phyloP scores from a whole-genome alignment of 2,113 vertebrate genomes.

The Chascanopsetta lugubris region DNA sequence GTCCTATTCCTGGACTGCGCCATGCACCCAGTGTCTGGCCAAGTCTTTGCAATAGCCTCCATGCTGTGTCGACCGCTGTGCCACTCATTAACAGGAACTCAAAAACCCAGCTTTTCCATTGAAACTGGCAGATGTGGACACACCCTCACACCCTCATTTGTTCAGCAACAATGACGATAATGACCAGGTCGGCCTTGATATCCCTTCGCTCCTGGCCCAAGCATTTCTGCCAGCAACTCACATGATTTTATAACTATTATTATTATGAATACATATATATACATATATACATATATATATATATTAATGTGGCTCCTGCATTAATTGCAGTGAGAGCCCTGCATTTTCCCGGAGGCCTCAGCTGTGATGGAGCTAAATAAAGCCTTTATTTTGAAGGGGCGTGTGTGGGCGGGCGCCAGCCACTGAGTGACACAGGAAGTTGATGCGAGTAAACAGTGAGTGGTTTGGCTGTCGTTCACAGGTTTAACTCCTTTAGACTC shows the following conservation, averaged over 20 bases:
- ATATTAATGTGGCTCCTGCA: slow-evolving; percentile 23
- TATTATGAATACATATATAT: slow-evolving; percentile 41
- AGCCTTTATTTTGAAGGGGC: slow-evolving; percentile 37
- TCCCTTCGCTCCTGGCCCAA: background rate
- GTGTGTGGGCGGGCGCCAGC: slow-evolving; percentile 43
- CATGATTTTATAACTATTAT: slow-evolving; percentile 30
- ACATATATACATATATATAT: no score
- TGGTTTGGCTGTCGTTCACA: slow-evolving; percentile 33
- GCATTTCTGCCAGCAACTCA: slow-evolving; percentile 3
- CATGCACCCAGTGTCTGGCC: background rate
- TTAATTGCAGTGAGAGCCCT: slow-evolving; percentile 55
- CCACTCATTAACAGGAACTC: slow-evolving; percentile 22
- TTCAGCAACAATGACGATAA: slow-evolving; percentile 23
- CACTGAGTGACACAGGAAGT: slow-evolving; percentile 57
- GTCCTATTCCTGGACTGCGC: background rate
- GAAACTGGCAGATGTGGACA: slow-evolving; percentile 11
- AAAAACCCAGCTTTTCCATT: slow-evolving; percentile 14
- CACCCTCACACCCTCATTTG: slow-evolving; percentile 11
- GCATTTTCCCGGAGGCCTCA: slow-evolving; percentile 54
- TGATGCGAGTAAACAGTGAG: slow-evolving; percentile 47
- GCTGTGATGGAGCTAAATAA: slow-evolving; percentile 60
- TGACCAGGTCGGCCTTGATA: slow-evolving; percentile 39
- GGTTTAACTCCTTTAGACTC: slow-evolving; percentile 26
- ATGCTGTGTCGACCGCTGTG: slow-evolving; percentile 17
- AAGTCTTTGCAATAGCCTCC: background rate